These are phyloP conservation scores for Rhabdomys pumilio DNA, from an alignment of 2,797 vertebrate genomes.

Conservation along the genomic window DNA sequence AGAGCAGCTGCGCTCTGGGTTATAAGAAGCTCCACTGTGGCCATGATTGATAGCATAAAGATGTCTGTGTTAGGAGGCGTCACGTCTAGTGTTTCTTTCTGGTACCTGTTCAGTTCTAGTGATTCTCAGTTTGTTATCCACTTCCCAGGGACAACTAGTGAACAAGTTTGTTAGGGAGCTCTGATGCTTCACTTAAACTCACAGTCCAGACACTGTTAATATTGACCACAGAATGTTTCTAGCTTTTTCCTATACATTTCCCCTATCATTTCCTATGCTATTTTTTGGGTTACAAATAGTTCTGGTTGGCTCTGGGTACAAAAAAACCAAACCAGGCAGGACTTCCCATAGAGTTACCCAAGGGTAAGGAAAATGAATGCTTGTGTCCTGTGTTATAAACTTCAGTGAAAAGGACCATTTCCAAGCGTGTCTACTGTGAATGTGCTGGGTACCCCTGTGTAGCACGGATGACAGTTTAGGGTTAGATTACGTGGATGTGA, in stretches of 20 bases:
- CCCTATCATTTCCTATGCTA: background rate
- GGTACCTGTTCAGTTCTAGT: background rate
- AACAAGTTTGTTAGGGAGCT: background rate
- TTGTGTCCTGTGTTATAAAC: background rate
- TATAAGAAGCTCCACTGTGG: background rate
- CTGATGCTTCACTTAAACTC: slow-evolving; percentile 7
- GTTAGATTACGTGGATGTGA: background rate
- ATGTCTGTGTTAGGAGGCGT: background rate
- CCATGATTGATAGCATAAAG: slow-evolving; percentile 32
- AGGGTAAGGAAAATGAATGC: background rate
- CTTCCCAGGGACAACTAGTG: background rate
- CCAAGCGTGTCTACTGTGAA: background rate
- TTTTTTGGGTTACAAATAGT: slow-evolving; percentile 40
- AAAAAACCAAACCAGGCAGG: background rate
- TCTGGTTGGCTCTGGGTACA: background rate
- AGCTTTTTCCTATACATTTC: background rate
- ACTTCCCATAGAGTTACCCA: background rate
- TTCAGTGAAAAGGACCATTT: background rate
- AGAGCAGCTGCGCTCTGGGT: background rate
- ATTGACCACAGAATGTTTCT: background rate
- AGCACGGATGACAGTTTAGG: background rate
- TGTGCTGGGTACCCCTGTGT: background rate
- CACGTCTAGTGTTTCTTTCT: background rate
- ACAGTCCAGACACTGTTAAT: background rate
- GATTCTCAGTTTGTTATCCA: background rate